Conservation (phyloP, 2,113 vertebrate genomes). For the Zootoca vivipara region DNA sequence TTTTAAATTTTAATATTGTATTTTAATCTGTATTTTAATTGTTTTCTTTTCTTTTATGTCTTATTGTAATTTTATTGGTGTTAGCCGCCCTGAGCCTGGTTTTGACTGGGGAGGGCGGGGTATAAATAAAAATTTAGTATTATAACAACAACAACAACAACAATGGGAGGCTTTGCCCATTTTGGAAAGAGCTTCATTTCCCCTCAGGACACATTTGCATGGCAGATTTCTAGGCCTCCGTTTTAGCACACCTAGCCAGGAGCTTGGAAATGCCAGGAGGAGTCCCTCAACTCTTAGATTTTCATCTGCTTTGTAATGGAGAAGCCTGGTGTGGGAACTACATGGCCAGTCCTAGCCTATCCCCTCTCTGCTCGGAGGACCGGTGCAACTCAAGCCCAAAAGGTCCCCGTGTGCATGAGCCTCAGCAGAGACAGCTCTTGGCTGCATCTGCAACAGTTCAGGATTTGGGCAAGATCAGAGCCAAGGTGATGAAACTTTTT, state of each 20-base stretch:
- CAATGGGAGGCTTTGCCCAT: neutral
- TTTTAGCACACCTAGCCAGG: neutral
- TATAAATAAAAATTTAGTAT: too few species aligned
- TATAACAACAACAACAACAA: too few species aligned
- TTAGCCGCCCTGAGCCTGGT: too few species aligned
- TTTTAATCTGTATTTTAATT: too few species aligned
- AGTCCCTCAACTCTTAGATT: neutral
- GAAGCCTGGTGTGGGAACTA: neutral
- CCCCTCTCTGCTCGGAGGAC: neutral
- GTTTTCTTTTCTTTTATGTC: too few species aligned
- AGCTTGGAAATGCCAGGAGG: neutral
- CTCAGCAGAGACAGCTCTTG: neutral
- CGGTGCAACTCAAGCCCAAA: neutral
- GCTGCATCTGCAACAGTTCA: neutral
- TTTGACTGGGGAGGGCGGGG: too few species aligned
- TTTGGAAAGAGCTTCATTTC: neutral
- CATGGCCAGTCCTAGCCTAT: neutral
- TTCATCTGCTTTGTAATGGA: neutral
- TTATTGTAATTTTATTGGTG: too few species aligned
- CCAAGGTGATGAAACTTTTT: neutral
- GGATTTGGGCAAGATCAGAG: accelerated
- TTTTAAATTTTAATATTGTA: too few species aligned
- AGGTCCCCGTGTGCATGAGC: neutral
- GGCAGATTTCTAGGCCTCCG: neutral
- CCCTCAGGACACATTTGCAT: neutral